phyloP scores from a whole-genome alignment of 2,888 invertebrate species.

The Ichneumoninae sp. region DNA sequence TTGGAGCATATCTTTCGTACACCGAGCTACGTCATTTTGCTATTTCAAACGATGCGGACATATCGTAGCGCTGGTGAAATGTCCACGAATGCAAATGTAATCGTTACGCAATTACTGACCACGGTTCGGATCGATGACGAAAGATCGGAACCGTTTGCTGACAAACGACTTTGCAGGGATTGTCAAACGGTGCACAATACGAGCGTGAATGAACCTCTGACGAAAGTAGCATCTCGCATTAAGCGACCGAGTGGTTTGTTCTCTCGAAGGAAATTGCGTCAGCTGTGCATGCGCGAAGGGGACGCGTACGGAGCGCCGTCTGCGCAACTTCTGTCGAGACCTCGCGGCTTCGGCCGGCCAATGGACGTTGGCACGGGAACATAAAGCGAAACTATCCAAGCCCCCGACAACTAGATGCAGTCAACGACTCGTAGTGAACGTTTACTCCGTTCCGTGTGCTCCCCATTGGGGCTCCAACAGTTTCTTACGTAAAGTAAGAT shows the following conservation, averaged over 20 bases:
- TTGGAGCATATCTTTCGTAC: not conserved
- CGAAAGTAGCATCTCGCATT: conserved; percentile 3
- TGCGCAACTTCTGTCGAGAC: conserved; percentile 56
- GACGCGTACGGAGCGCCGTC: not conserved
- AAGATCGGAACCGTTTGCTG: not conserved
- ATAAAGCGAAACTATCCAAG: conserved; percentile 25
- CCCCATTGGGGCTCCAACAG: conserved; percentile 66
- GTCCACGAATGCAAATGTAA: conserved; percentile 33
- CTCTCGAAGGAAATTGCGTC: conserved; percentile 63
- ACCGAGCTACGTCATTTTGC: conserved; percentile 50
- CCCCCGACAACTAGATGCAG: conserved; percentile 61
- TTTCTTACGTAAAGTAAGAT: conserved; percentile 59
- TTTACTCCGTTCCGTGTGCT: conserved; percentile 67
- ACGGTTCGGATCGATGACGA: not conserved
- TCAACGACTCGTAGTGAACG: conserved; percentile 69
- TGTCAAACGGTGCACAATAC: not conserved
- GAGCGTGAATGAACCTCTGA: not conserved
- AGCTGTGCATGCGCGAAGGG: conserved; percentile 67
- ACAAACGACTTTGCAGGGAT: not conserved
- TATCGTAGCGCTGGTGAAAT: conserved; percentile 30
- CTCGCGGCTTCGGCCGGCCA: conserved; percentile 34
- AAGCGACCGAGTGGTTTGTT: not conserved
- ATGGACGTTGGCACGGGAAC: conserved; percentile 29
- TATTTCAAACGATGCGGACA: conserved; percentile 49
- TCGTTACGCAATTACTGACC: conserved; percentile 33